phyloP scores from a whole-genome alignment of 1,140 invertebrate species.

The Scylla paramamosain region DNA sequence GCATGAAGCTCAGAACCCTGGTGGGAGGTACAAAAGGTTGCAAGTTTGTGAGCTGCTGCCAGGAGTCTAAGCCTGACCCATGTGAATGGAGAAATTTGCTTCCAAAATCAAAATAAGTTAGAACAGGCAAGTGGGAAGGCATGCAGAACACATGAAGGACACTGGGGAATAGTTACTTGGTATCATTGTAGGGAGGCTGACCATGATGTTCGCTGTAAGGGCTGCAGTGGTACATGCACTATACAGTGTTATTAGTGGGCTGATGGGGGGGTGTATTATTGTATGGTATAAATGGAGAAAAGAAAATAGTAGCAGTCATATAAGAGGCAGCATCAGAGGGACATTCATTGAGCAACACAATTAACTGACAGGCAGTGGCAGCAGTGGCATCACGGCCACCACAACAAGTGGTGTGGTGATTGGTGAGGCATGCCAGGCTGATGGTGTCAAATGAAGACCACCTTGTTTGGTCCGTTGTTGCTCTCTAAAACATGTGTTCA shows the following conservation, averaged over 20 bases:
- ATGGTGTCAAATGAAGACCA: not conserved
- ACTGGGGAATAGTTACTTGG: not conserved
- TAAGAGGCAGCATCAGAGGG: not conserved
- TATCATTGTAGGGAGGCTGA: not conserved
- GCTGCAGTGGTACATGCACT: not conserved
- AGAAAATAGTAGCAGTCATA: not conserved
- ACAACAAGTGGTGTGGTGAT: not conserved
- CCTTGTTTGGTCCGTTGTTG: not conserved
- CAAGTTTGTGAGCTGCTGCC: no score
- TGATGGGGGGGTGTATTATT: not conserved
- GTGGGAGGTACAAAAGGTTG: no score
- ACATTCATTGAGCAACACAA: not conserved
- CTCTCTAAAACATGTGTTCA: not conserved
- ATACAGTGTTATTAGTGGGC: not conserved
- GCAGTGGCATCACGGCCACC: not conserved
- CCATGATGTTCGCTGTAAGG: not conserved
- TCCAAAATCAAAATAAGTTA: no score
- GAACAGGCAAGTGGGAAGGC: not conserved
- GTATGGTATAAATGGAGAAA: not conserved
- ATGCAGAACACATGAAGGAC: not conserved
- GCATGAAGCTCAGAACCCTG: no score
- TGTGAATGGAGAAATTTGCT: not conserved
- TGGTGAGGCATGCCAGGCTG: not conserved
- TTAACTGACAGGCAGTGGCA: not conserved
- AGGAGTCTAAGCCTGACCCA: not conserved